Evolutionary conservation across 2,888 invertebrate species (phyloP).

Genomic region (Diabrotica balteata): DNA sequence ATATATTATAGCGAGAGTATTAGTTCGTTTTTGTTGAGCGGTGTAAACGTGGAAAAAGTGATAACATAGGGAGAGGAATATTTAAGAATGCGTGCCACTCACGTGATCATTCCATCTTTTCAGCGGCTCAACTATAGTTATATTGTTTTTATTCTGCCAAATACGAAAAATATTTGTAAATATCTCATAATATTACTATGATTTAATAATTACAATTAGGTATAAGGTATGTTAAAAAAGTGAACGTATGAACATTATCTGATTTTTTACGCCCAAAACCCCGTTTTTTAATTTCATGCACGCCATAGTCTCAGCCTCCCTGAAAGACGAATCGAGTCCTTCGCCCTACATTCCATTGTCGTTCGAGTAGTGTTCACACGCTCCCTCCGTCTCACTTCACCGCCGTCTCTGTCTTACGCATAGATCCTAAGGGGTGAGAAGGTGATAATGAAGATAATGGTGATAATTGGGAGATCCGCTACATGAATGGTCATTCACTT

Average conservation of each 20-base stretch:
- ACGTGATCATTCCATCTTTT: too few relatives aligned
- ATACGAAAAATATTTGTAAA: too few relatives aligned
- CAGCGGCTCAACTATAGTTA: too few relatives aligned
- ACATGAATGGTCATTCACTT: background rate
- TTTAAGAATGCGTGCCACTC: too few relatives aligned
- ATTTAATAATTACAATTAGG: too few relatives aligned
- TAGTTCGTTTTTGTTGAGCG: too few relatives aligned
- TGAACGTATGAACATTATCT: background rate
- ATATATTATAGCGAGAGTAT: too few relatives aligned
- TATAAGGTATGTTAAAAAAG: too few relatives aligned
- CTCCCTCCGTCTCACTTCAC: background rate
- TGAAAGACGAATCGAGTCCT: constrained; percentile 7
- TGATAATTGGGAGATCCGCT: background rate
- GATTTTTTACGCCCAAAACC: background rate
- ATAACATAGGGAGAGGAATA: too few relatives aligned
- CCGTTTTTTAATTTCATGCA: background rate
- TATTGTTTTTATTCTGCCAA: too few relatives aligned
- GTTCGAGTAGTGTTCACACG: constrained; percentile 1
- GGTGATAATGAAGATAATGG: background rate
- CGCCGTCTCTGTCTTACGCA: background rate
- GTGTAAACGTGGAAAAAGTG: too few relatives aligned
- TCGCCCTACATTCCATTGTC: constrained; percentile 13
- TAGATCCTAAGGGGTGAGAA: background rate
- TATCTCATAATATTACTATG: too few relatives aligned
- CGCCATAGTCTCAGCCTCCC: background rate